These are phyloP conservation scores for Daubentonia madagascariensis DNA, from an alignment of 2,113 vertebrate genomes.

Conservation along the genomic window DNA sequence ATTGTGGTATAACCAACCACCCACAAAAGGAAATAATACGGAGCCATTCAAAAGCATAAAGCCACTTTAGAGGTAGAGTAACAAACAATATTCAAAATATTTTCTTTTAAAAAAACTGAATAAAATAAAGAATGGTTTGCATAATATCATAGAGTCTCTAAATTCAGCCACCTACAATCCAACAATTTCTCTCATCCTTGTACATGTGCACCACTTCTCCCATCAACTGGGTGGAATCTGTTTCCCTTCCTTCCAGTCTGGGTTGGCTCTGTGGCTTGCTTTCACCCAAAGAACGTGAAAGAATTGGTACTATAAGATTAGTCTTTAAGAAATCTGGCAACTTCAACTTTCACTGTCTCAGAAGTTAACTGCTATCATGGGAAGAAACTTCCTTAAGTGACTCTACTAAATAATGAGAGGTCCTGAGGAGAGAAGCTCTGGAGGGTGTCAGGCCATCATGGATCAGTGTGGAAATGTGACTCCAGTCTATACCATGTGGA, in stretches of 20 bases:
- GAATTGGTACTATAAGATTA: not conserved
- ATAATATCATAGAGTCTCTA: not conserved
- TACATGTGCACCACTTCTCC: not conserved
- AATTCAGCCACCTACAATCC: not conserved
- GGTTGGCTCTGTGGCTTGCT: not conserved
- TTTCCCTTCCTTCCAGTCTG: not conserved
- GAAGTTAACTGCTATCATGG: not conserved
- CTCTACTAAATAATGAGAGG: not conserved
- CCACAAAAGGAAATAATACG: not conserved
- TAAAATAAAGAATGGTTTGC: not conserved
- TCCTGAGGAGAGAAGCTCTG: not conserved
- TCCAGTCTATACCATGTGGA: not conserved
- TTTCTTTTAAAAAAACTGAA: not conserved
- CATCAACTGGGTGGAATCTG: not conserved
- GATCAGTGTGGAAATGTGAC: not conserved
- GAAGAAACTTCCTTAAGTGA: not conserved
- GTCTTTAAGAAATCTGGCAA: not conserved
- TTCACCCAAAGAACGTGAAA: not conserved
- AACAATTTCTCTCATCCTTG: not conserved
- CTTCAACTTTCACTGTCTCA: not conserved
- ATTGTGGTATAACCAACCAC: not conserved
- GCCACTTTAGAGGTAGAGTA: not conserved
- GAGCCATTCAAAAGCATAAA: not conserved
- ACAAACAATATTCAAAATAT: not conserved
- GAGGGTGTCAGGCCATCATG: not conserved